A percentile compares a stretch with the other conserved stretches of the same genome.
Conservation (phyloP, 2,888 invertebrate species). For the Keiferia lycopersicella region DNA sequence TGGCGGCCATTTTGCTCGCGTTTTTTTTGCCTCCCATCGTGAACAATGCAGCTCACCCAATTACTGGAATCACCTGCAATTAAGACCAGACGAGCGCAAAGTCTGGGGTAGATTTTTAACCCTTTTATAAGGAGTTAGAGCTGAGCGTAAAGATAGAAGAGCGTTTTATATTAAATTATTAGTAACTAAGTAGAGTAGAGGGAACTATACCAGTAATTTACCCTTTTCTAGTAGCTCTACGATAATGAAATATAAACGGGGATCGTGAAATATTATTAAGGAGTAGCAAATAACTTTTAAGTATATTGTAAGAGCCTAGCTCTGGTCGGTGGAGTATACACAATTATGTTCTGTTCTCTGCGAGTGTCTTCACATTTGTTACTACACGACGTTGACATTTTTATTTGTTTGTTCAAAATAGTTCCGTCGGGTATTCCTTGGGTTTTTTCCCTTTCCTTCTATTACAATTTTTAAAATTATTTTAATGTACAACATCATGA, state of each 20-base stretch:
- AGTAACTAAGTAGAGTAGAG: not conserved
- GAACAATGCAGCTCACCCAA: conserved; percentile 4
- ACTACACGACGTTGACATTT: too few relatives aligned
- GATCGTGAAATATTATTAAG: too few relatives aligned
- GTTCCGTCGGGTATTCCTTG: too few relatives aligned
- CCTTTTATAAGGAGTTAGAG: not conserved
- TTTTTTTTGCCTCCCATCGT: not conserved
- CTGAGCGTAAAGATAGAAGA: not conserved
- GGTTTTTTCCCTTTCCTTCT: too few relatives aligned
- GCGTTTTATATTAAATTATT: not conserved
- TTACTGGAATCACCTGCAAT: conserved; percentile 17
- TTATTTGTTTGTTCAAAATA: too few relatives aligned
- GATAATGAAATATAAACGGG: not conserved
- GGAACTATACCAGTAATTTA: not conserved
- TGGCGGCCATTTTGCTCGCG: not conserved
- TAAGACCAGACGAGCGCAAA: not conserved
- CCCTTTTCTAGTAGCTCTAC: not conserved
- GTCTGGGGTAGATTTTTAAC: not conserved
- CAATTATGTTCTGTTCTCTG: too few relatives aligned
- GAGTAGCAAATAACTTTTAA: too few relatives aligned
- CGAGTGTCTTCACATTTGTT: too few relatives aligned
- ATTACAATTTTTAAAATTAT: too few relatives aligned
- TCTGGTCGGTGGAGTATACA: too few relatives aligned
- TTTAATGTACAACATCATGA: too few relatives aligned
- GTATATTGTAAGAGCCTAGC: too few relatives aligned